Evolutionary conservation across 1,140 invertebrate genomes (phyloP).

Genomic region (Nymphalis io): DNA sequence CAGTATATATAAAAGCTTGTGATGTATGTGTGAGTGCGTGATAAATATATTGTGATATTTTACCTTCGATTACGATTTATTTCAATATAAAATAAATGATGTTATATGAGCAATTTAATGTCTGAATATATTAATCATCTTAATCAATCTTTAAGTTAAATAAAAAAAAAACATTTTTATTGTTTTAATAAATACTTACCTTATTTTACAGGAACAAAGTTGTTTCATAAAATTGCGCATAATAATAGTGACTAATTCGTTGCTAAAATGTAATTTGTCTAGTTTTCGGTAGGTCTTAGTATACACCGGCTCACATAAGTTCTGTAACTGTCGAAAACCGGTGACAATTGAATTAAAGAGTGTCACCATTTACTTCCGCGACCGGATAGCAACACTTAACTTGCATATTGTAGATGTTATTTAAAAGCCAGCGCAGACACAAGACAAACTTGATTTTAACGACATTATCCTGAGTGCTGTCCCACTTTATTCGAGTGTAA

Average conservation of each 20-base stretch:
- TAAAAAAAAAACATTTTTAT: too few species aligned
- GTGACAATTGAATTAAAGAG: conserved; percentile 66
- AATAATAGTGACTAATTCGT: conserved; percentile 1
- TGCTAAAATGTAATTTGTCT: not conserved
- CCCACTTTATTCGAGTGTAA: too few species aligned
- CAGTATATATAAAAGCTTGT: too few species aligned
- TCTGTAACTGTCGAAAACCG: conserved; percentile 44
- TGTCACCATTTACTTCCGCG: conserved; percentile 52
- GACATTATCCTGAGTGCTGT: not conserved
- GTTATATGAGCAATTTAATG: too few species aligned
- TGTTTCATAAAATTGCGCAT: not conserved
- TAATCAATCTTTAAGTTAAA: too few species aligned
- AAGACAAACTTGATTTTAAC: not conserved
- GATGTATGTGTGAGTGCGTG: too few species aligned
- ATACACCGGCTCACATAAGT: not conserved
- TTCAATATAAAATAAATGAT: too few species aligned
- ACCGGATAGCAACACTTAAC: conserved; percentile 71
- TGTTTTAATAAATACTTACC: not conserved
- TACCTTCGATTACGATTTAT: too few species aligned
- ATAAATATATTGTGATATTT: too few species aligned
- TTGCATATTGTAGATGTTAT: conserved; percentile 44
- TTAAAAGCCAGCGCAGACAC: conserved; percentile 21
- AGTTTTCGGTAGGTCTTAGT: not conserved
- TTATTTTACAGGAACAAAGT: not conserved
- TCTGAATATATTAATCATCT: too few species aligned